Base-by-base conservation (phyloP, 1,140 invertebrate species). In the Theocolax elegans region DNA sequence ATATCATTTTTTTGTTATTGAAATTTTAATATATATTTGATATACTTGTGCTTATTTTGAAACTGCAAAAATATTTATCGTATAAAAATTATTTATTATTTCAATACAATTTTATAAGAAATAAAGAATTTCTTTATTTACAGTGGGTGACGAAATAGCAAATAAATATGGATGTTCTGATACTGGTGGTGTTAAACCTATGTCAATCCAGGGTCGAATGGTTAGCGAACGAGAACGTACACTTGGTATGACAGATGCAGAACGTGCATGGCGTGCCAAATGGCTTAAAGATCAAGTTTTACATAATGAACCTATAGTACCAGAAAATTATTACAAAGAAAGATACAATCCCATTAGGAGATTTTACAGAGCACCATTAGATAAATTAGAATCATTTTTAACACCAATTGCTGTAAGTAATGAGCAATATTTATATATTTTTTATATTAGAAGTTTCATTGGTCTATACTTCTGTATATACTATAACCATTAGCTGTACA, bases 211-310 rank as follows among this genome's bases (percentile, higher is more conserved):
- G 68, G 93, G 94, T 1, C 91, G 93, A 63, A 88, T 93, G 83
- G 87, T 85, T 17, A 81, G 80, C 0, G 92, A 95, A 86, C 87
- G 94, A 71, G 92, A 95, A 85, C 89, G 95, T 80, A 85, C 93
- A 23, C 76, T 90, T 54, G 94, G 94, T 64, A 96, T 96, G 94
- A 91, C 90, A 7, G 86, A 91, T 79, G 91, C 90, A n/a, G 94
- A 96, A 86, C 88, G 94, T 74, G 89, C 89, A 49, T 96, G 92
- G 90, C 88, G 95, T 67, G 91, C 90, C 73, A 89, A 95, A 80
- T 97, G 91, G 90, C 73, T 96, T 1, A 90, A 95, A 80, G 94
- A 95, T 86, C 94, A 95, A 87, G 78, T 90, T 72, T 85, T 97
- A 38, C 82, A 89, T 53, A 87, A 88, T 15, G 94, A 96, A 78